A percentile compares a stretch with the other conserved stretches of the same genome.
These are phyloP conservation scores for Ashinkailepas kermadecensis DNA, from an alignment of 2,888 invertebrate genomes.

Conservation along the genomic window DNA sequence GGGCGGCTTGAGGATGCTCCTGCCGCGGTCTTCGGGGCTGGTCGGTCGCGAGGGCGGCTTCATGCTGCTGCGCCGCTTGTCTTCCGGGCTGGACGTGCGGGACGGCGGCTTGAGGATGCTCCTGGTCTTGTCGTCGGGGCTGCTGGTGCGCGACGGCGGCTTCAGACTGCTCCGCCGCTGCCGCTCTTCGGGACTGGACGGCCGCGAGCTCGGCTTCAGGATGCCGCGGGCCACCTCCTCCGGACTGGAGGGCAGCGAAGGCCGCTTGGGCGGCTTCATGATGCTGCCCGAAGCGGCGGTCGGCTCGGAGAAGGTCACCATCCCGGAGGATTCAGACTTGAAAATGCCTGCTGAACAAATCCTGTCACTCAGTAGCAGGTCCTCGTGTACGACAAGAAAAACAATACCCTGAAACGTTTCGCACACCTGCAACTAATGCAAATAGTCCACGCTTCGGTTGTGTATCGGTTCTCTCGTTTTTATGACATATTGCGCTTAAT, in stretches of 20 bases:
- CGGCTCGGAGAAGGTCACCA: not conserved
- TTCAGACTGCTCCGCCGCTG: not conserved
- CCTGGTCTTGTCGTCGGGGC: not conserved
- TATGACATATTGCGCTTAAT: no score
- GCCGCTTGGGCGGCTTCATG: not conserved
- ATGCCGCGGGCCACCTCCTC: not conserved
- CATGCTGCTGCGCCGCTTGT: not conserved
- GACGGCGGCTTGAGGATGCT: slow-evolving; percentile 7
- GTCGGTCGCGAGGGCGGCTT: not conserved
- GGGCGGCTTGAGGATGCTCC: not conserved
- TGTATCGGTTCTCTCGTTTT: no score
- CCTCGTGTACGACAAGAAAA: no score
- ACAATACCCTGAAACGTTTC: no score
- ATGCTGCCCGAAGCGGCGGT: not conserved
- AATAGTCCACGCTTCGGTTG: no score
- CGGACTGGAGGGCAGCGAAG: not conserved
- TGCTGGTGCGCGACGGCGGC: not conserved
- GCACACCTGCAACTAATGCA: no score
- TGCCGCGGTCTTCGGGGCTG: no score
- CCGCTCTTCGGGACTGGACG: not conserved
- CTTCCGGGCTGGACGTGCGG: not conserved
- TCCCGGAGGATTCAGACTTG: not conserved
- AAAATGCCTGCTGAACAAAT: no score
- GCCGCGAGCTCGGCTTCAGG: not conserved
- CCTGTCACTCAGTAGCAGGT: no score